Conservation (phyloP, 2,888 invertebrate genomes). For the Hartigia nigra region DNA sequence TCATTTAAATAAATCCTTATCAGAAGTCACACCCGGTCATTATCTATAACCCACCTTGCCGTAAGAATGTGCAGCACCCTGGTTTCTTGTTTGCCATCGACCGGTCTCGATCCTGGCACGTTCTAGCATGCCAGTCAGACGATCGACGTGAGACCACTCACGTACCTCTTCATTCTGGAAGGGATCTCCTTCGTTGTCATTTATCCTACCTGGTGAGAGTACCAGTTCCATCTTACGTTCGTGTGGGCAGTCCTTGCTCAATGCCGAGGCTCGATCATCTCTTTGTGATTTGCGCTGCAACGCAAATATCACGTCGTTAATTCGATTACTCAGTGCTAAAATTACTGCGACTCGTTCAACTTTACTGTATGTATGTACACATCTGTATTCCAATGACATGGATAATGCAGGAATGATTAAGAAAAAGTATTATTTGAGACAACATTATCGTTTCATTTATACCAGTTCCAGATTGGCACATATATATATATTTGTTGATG, state of each 20-base stretch:
- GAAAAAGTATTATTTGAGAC: background rate
- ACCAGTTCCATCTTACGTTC: conserved; percentile 50
- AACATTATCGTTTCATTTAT: background rate
- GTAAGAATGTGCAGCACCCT: conserved; percentile 67
- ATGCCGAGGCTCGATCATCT: background rate
- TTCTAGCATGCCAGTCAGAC: conserved; percentile 69
- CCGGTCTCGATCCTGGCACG: conserved; percentile 69
- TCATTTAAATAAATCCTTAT: background rate
- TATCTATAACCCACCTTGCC: conserved; percentile 65
- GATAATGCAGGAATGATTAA: background rate
- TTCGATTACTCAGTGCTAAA: background rate
- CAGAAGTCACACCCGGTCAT: background rate
- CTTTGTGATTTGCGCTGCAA: background rate
- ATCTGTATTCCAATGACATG: background rate
- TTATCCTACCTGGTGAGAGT: conserved; percentile 45
- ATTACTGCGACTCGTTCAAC: background rate
- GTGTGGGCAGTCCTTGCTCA: conserved; percentile 4
- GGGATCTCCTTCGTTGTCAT: conserved; percentile 56
- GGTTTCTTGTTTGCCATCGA: conserved; percentile 68
- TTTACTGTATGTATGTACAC: background rate
- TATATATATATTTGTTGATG: background rate
- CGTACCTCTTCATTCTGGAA: conserved; percentile 69
- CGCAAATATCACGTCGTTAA: background rate
- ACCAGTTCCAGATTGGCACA: background rate
- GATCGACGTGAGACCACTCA: conserved; percentile 70